These are phyloP conservation scores for Ailuropoda melanoleuca DNA, from an alignment of 2,113 vertebrate species.

Conservation along the genomic window DNA sequence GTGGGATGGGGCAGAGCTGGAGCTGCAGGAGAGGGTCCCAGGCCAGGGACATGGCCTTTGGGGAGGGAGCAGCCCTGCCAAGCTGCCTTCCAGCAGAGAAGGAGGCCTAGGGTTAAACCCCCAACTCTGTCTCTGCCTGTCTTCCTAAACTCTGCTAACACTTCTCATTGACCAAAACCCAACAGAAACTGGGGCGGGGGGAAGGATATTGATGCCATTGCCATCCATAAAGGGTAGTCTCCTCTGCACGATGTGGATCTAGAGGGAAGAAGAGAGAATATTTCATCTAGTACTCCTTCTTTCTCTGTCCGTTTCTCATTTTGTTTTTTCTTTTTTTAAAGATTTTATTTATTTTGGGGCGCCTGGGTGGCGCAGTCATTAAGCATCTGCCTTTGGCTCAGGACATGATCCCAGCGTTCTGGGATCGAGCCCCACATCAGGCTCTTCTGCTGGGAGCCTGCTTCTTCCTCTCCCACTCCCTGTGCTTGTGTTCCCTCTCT, in stretches of 20 bases:
- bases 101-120: too few relatives aligned
- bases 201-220: neutral
- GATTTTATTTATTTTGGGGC: too few relatives aligned
- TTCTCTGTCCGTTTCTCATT: neutral
- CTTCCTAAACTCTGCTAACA: neutral
- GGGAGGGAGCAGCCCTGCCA: too few relatives aligned
- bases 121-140: too few relatives aligned
- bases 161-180: neutral
- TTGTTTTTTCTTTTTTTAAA: neutral
- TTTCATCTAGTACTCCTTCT: rapidly evolving
- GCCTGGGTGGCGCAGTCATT: too few relatives aligned
- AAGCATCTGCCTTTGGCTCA: too few relatives aligned
- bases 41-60: neutral
- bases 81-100: rapidly evolving
- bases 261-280: neutral
- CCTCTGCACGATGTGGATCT: too few relatives aligned
- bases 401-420: too few relatives aligned
- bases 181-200: neutral
- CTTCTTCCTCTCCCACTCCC: too few relatives aligned
- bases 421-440: too few relatives aligned
- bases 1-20: neutral
- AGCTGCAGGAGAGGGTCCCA: neutral
- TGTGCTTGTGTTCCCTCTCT: too few relatives aligned
- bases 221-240: neutral
- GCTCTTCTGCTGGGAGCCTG: too few relatives aligned